Conservation (phyloP, 2,113 vertebrate genomes). For the Pterophyllum scalare region DNA sequence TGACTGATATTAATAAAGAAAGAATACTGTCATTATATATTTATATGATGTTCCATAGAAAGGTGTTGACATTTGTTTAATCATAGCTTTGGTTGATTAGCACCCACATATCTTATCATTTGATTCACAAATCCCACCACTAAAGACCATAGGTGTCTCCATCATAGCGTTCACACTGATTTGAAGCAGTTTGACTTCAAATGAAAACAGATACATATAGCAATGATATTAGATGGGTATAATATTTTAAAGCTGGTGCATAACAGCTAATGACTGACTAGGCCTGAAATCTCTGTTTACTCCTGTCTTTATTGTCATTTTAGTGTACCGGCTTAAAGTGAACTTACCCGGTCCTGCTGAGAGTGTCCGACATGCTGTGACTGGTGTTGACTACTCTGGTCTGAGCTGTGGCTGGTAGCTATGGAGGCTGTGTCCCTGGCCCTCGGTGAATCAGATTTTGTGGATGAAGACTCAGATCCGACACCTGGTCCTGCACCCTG, state of each 20-base stretch:
- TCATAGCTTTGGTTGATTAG: background rate
- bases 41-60: background rate
- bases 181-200: background rate
- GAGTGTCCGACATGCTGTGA: conserved; percentile 28
- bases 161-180: background rate
- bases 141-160: background rate
- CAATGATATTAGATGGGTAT: background rate
- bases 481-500: conserved; percentile 30
- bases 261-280: background rate
- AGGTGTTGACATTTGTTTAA: background rate
- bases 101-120: background rate
- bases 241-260: background rate
- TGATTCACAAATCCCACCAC: background rate
- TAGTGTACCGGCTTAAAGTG: background rate
- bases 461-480: conserved; percentile 72
- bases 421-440: conserved; percentile 56
- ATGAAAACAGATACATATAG: background rate
- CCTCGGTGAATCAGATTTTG: conserved; percentile 70
- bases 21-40: background rate
- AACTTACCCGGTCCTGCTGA: conserved; percentile 68
- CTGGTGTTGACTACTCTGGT: conserved; percentile 54
- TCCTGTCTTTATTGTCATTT: background rate
- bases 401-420: conserved; percentile 62
- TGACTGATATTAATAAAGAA: background rate
- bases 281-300: background rate